These are phyloP conservation scores for Dasyprocta punctata DNA, from an alignment of 2,113 vertebrate genomes.

Conservation along the genomic window DNA sequence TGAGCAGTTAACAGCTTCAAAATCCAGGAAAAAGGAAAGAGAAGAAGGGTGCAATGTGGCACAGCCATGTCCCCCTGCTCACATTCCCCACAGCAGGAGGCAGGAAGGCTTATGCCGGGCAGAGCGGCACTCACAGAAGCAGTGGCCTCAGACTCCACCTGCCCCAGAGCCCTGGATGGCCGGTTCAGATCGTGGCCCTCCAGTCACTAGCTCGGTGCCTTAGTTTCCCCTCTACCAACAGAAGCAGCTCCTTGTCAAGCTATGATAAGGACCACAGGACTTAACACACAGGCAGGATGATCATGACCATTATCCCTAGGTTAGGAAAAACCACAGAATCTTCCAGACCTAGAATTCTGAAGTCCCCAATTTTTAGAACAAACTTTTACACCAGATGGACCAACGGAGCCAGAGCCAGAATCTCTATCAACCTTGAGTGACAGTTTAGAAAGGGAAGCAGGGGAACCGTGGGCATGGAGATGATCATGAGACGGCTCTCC, in stretches of 20 bases:
- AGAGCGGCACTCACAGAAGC: neutral
- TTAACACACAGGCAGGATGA: neutral
- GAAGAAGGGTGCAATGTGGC: rapidly evolving
- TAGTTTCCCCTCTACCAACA: neutral
- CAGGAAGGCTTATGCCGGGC: no score
- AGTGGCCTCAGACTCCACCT: neutral
- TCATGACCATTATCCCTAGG: no score
- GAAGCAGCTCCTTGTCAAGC: neutral
- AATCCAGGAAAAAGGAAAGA: neutral
- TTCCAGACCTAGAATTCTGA: neutral
- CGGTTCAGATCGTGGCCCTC: neutral
- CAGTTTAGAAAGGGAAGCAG: neutral
- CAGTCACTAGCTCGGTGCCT: neutral
- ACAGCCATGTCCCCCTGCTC: no score
- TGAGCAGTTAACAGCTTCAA: neutral
- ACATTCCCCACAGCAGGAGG: rapidly evolving
- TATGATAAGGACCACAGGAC: neutral
- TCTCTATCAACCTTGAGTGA: no score
- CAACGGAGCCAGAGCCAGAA: neutral
- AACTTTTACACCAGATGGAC: neutral
- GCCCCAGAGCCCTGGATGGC: neutral
- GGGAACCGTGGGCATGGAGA: rapidly evolving
- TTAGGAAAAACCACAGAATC: neutral
- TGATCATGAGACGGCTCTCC: no score
- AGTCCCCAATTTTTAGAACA: neutral